Percentiles rank a stretch among this genome's conserved stretches.
phyloP scores from a whole-genome alignment of 2,888 invertebrate species.

The Metalampra italica region DNA sequence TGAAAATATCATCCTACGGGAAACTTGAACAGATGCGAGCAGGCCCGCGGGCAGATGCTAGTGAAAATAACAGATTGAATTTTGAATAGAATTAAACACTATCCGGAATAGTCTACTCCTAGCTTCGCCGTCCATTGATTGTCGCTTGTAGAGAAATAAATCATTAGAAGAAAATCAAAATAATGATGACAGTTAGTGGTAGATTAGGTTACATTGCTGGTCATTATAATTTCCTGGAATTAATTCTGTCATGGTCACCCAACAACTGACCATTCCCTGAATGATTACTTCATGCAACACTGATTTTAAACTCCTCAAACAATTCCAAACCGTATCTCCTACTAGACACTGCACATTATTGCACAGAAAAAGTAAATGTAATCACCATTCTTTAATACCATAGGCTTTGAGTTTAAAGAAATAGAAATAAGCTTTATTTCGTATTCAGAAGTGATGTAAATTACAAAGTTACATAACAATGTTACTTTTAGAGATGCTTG shows the following conservation, averaged over 20 bases:
- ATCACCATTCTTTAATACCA: neutral
- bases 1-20: too few relatives aligned
- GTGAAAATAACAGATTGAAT: too few relatives aligned
- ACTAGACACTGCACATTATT: neutral
- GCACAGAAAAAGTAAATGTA: neutral
- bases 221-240: too few relatives aligned
- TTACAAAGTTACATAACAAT: slow-evolving; percentile 1
- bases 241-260: neutral
- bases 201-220: too few relatives aligned
- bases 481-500: neutral
- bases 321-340: neutral
- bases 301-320: neutral
- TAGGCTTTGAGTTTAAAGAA: neutral
- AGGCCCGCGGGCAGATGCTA: too few relatives aligned
- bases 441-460: slow-evolving; percentile 7
- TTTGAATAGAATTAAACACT: too few relatives aligned
- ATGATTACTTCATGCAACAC: slow-evolving; percentile 2
- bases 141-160: too few relatives aligned
- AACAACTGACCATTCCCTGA: neutral
- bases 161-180: too few relatives aligned
- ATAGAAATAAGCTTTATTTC: slow-evolving; percentile 6
- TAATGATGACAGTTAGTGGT: too few relatives aligned
- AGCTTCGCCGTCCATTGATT: too few relatives aligned
- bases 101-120: too few relatives aligned
- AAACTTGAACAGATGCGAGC: too few relatives aligned